Conservation (phyloP, 2,888 invertebrate species). For the Lepidocyrtoides sp. region DNA sequence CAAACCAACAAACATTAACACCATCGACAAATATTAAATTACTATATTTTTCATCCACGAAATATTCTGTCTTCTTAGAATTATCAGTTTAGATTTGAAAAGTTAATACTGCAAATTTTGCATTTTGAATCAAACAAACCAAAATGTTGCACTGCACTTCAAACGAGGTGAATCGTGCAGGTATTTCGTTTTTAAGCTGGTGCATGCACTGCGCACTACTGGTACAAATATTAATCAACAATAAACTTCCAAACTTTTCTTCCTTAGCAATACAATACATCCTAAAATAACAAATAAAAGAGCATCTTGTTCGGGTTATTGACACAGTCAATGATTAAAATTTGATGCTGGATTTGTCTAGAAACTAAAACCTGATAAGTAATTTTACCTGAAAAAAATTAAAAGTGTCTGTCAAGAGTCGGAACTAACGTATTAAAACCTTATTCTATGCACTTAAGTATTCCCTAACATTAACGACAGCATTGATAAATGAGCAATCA, state of each 20-base stretch:
- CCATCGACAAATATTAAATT: background rate
- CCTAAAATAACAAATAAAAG: background rate
- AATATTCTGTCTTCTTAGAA: background rate
- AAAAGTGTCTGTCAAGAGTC: too few relatives aligned
- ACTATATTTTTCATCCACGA: background rate
- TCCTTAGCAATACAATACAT: too few relatives aligned
- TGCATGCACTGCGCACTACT: too few relatives aligned
- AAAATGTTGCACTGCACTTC: background rate
- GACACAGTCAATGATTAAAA: background rate
- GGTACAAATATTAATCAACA: too few relatives aligned
- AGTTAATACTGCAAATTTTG: constrained; percentile 45
- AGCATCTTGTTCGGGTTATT: background rate
- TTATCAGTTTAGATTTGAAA: background rate
- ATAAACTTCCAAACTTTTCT: background rate
- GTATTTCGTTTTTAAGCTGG: too few relatives aligned
- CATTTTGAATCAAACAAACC: constrained; percentile 3
- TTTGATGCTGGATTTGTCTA: too few relatives aligned
- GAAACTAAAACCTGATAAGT: too few relatives aligned
- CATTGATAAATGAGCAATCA: too few relatives aligned
- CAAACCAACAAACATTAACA: constrained; percentile 26
- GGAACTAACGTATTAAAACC: too few relatives aligned
- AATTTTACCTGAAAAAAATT: too few relatives aligned
- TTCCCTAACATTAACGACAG: too few relatives aligned
- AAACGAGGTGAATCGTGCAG: background rate
- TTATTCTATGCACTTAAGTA: too few relatives aligned